Conservation (phyloP, 1,140 invertebrate species). For the Zaprionus lachaisei region DNA sequence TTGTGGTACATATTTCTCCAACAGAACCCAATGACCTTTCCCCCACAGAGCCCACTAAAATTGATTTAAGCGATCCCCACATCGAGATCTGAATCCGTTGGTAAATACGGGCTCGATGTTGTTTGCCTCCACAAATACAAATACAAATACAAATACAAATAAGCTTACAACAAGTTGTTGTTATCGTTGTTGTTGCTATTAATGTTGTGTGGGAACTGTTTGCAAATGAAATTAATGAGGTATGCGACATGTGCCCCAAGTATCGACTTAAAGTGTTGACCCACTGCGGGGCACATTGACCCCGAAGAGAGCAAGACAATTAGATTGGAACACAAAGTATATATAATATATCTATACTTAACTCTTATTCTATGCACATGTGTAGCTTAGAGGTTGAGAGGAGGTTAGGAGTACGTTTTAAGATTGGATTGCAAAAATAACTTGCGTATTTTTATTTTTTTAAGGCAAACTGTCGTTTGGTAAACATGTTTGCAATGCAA, state of each 20-base stretch:
- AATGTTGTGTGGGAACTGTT: neutral
- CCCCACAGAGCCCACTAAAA: neutral
- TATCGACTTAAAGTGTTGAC: neutral
- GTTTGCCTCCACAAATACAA: neutral
- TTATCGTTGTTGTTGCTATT: neutral
- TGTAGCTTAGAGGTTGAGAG: no score
- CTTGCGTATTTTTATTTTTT: no score
- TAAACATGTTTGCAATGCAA: no score
- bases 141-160: neutral
- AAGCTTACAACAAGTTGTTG: neutral
- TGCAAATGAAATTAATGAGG: constrained; percentile 15
- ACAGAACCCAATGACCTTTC: neutral
- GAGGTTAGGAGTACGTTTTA: no score
- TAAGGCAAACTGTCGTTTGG: no score
- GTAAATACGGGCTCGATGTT: neutral
- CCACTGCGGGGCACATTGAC: neutral
- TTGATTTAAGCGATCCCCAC: neutral
- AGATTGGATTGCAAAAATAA: no score
- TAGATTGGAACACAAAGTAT: neutral
- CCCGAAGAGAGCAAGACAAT: neutral
- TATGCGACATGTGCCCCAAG: neutral
- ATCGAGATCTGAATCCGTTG: neutral
- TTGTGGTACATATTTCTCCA: neutral
- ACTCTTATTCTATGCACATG: no score
- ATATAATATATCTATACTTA: no score